A percentile compares a stretch with the other conserved stretches of the same genome.
Conservation (phyloP, 2,113 vertebrate species). For the Recurvirostra avosetta region DNA sequence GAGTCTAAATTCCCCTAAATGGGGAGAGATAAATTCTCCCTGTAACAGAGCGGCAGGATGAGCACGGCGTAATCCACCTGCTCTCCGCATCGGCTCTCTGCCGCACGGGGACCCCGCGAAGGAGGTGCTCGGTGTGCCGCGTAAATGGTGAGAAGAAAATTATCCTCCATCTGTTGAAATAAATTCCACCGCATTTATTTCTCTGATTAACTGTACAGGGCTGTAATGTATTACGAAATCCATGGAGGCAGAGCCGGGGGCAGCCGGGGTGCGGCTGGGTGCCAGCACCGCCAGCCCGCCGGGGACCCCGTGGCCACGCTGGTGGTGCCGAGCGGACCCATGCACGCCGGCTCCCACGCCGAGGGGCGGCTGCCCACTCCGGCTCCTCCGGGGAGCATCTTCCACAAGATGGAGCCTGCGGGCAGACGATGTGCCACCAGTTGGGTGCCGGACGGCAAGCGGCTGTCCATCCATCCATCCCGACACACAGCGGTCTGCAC, state of each 20-base stretch:
- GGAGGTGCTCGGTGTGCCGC: accelerated
- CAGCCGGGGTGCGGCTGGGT: accelerated
- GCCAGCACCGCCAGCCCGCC: accelerated
- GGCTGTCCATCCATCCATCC: accelerated
- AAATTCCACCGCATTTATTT: background rate
- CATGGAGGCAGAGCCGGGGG: accelerated
- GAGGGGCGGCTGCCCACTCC: background rate
- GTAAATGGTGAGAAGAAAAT: background rate
- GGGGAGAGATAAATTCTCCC: background rate
- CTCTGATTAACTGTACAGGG: background rate
- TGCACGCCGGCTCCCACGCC: background rate
- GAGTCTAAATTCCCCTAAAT: too few relatives aligned
- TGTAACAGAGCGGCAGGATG: accelerated
- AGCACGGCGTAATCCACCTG: accelerated
- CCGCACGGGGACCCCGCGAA: accelerated
- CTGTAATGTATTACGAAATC: accelerated
- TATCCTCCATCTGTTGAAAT: background rate
- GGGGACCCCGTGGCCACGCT: accelerated
- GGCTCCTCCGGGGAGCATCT: background rate
- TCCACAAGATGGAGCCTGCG: conserved; percentile 54
- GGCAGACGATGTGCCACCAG: background rate
- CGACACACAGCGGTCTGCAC: background rate
- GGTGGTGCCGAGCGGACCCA: background rate
- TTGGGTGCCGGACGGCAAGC: accelerated
- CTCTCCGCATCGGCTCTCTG: background rate